Conservation (phyloP, 2,797 vertebrate species). For the Neoniphon sammara region DNA sequence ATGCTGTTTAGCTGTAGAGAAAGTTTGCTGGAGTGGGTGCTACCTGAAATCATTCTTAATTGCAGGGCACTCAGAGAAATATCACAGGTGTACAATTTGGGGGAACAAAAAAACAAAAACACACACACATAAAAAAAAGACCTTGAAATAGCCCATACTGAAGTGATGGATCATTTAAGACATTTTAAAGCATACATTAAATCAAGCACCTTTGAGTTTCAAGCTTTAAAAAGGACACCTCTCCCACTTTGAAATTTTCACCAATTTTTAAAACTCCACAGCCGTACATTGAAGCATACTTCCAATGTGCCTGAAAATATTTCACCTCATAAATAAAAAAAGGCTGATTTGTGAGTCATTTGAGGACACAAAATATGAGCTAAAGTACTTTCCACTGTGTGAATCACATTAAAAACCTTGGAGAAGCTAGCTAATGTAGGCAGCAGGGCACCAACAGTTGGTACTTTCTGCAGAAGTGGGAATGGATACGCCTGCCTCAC, state of each 20-base stretch:
- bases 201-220: neutral
- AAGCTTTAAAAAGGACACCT: conserved; percentile 1
- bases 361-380: conserved; percentile 6
- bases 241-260: neutral
- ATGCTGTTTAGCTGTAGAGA: neutral
- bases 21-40: too few species aligned
- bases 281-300: neutral
- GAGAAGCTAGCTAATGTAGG: conserved; percentile 19
- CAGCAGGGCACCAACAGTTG: conserved; percentile 17
- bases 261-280: neutral
- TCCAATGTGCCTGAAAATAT: conserved; percentile 17
- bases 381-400: conserved; percentile 29
- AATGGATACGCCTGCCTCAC: conserved; percentile 10
- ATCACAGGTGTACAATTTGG: too few species aligned
- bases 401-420: conserved; percentile 29
- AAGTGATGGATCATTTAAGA: neutral
- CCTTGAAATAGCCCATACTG: neutral
- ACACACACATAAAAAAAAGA: too few species aligned
- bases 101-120: too few species aligned
- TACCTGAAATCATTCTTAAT: too few species aligned
- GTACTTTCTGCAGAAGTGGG: conserved; percentile 9
- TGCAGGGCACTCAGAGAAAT: too few species aligned
- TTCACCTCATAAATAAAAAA: conserved; percentile 38
- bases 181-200: neutral
- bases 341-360: conserved; percentile 27